Percentiles rank a stretch among this genome's conserved stretches.
Evolutionary conservation across 2,797 vertebrate species (phyloP).

Genomic region (Eurystomus glaucurus): DNA sequence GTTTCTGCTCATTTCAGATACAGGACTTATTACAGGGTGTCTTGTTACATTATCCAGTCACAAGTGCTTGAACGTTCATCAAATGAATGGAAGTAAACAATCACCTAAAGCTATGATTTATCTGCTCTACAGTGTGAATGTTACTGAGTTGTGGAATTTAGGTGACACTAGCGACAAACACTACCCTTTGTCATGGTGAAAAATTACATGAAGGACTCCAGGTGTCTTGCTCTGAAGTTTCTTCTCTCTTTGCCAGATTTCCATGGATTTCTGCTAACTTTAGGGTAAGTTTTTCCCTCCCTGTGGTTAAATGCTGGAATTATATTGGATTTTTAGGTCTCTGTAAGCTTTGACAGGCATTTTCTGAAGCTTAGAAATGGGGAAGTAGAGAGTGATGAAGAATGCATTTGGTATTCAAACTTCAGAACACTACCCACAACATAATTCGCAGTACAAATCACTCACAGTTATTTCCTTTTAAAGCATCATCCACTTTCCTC

Average conservation of each 20-base stretch:
- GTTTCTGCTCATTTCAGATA: not conserved
- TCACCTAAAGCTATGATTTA: not conserved
- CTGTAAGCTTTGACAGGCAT: not conserved
- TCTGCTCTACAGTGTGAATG: not conserved
- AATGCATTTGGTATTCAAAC: not conserved
- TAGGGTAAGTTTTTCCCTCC: not conserved
- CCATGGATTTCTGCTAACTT: not conserved
- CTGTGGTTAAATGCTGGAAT: not conserved
- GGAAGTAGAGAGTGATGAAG: not conserved
- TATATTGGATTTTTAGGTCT: not conserved
- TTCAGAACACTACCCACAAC: not conserved
- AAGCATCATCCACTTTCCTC: not conserved
- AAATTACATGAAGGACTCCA: not conserved
- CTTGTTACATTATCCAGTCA: not conserved
- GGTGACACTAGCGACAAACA: accelerated
- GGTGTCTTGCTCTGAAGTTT: not conserved
- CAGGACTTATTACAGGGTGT: not conserved
- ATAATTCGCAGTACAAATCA: not conserved
- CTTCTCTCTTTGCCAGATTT: not conserved
- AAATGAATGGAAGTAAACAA: not conserved
- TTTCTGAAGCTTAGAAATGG: not conserved
- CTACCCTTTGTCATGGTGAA: not conserved
- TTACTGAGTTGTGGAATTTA: not conserved
- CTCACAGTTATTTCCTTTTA: not conserved
- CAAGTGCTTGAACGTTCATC: not conserved